Conservation (phyloP, 2,113 vertebrate species). For the Phaethon lepturus region DNA sequence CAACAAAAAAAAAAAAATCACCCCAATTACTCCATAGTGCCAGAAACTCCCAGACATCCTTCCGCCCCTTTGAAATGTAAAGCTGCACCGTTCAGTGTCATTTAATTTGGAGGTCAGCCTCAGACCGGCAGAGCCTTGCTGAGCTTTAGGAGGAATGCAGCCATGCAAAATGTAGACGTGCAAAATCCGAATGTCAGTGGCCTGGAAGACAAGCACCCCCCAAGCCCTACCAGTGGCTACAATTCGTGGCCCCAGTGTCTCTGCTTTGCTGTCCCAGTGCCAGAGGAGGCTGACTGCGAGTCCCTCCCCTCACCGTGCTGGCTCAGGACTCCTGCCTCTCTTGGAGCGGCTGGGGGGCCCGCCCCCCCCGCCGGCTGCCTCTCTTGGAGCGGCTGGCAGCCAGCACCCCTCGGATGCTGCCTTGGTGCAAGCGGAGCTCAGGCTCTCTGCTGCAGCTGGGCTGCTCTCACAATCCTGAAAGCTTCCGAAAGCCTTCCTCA, state of each 20-base stretch:
- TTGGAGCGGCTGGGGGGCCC: too few species aligned
- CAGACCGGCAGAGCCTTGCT: conserved; percentile 2
- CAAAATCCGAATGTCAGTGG: conserved; percentile 7
- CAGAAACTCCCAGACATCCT: conserved; percentile 28
- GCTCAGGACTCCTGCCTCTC: background rate
- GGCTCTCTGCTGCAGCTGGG: background rate
- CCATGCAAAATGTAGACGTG: background rate
- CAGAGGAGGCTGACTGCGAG: background rate
- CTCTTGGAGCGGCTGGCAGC: background rate
- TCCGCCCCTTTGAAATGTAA: conserved; percentile 58
- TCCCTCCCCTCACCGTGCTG: background rate
- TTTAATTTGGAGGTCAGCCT: conserved; percentile 58
- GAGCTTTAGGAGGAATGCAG: background rate
- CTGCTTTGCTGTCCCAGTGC: background rate
- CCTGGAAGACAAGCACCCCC: background rate
- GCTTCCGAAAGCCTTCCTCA: background rate
- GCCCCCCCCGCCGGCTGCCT: too few species aligned
- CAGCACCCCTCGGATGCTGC: background rate
- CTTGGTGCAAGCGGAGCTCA: background rate
- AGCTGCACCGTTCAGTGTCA: background rate
- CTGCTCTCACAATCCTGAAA: background rate
- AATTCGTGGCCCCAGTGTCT: background rate
- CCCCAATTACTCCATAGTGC: background rate
- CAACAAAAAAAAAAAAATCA: background rate
- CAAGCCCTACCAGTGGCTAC: background rate